Evolutionary conservation across 2,888 invertebrate genomes (phyloP), one percentile per base, ranked within the genome.

Genomic region (Oligia strigilis): DNA sequence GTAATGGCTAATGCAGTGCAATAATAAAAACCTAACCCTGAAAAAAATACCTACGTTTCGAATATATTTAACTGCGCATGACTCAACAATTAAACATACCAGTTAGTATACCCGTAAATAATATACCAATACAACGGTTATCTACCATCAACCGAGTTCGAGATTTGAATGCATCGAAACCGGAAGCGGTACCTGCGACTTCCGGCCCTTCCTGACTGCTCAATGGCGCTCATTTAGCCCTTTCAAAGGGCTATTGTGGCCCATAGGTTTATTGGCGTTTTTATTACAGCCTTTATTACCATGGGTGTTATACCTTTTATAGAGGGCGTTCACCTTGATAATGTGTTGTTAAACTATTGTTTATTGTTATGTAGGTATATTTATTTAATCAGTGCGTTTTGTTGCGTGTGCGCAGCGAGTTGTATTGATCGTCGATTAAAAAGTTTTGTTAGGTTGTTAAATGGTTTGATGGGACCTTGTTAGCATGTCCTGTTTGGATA

Each of bases 101-200:
- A 78, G 66, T 76, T 36, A 72, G 46, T 36, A 40, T 13, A 64
- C 11, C 58, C 72, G 55, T 72, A 75, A 79, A 71, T 77, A 80
- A 82, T 75, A 72, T 64, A 46, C 67, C 71, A 82, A 72, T 81
- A 40, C 84, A 85, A 82, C 55, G 82, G 77, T 73, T 83, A 84
- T 83, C 88, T 76, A 71, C 76, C 82, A 91, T 91, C 90, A 83
- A 49, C 23, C 11, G 69, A 72, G 58, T 87, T 87, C 87, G 85
- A 87, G 76, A 87, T 89, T 88, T 88, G 83, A 84, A 87, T 89
- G 87, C 89, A 85, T 85, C 84, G 87, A 84, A 90, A 90, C 92
- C 93, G 94, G 93, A 93, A 92, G 85, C 84, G 88, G 89, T 93
- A 91, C 93, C 92, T 92, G 93, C 80, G 89, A 90, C 90, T 92